Percentiles rank a stretch among this genome's conserved stretches.
phyloP scores from a whole-genome alignment of 1,140 invertebrate species.

The Atta texana region DNA sequence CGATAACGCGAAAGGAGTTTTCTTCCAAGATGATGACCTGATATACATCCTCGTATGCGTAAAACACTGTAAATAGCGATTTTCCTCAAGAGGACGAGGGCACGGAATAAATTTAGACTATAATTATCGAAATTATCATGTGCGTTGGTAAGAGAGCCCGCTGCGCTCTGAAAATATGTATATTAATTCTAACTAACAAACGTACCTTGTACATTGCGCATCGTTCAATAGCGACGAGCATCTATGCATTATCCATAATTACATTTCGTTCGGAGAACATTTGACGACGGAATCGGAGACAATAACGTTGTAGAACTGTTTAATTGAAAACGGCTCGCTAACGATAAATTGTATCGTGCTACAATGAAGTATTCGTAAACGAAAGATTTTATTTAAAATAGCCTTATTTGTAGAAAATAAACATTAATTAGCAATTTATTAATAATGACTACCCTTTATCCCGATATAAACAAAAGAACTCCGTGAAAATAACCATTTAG shows the following conservation, averaged over 20 bases:
- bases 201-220: constrained; percentile 62
- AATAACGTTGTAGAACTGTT: constrained; percentile 57
- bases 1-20: constrained; percentile 15
- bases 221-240: constrained; percentile 48
- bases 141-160: constrained; percentile 21
- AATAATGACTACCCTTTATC: too few species aligned
- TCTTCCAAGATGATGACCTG: constrained; percentile 34
- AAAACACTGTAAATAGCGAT: constrained; percentile 50
- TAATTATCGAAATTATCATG: constrained; percentile 60
- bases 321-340: constrained; percentile 20
- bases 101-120: constrained; percentile 56
- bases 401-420: too few species aligned
- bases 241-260: constrained; percentile 27
- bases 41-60: constrained; percentile 27
- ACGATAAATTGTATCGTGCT: constrained; percentile 44
- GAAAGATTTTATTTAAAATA: too few species aligned
- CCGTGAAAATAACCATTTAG: too few species aligned
- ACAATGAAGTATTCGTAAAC: too few species aligned
- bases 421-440: too few species aligned
- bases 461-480: too few species aligned
- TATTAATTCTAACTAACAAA: constrained; percentile 58
- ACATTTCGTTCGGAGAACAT: constrained; percentile 15
- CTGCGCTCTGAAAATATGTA: constrained; percentile 52
- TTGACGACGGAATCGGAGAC: constrained; percentile 49
- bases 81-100: constrained; percentile 30